Evolutionary conservation across 1,140 invertebrate species (phyloP).

Genomic region (Aplysia californica): DNA sequence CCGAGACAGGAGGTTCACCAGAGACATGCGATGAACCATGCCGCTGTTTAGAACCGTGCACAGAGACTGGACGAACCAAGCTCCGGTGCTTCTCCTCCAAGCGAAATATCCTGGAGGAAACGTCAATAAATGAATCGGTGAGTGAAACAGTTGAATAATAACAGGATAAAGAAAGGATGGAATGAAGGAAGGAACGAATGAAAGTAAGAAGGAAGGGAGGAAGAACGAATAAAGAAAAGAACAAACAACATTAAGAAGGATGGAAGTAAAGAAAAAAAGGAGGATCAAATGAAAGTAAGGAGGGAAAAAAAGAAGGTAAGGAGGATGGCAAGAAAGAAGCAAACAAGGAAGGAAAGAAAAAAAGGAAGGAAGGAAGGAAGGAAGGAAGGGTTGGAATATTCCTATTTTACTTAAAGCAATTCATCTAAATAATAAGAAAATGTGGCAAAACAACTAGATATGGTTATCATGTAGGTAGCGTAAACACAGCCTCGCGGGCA

Average conservation of each 20-base stretch:
- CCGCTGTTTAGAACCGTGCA: conserved; percentile 78
- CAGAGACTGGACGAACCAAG: conserved; percentile 96
- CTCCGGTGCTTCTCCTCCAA: conserved; percentile 92
- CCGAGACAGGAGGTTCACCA: conserved; percentile 84
- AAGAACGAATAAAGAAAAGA: not conserved
- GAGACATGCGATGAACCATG: conserved; percentile 75
- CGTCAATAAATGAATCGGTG: too few species aligned
- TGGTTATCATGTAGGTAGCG: not conserved
- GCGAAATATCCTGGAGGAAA: conserved; percentile 83
- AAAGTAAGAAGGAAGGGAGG: too few species aligned
- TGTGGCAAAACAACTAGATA: not conserved
- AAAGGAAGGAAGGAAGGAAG: not conserved
- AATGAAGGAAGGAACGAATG: too few species aligned
- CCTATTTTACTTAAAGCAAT: not conserved
- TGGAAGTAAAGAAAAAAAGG: conserved; percentile 83
- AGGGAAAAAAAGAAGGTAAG: too few species aligned
- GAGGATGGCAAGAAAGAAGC: too few species aligned
- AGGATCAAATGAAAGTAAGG: too few species aligned
- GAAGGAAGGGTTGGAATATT: not conserved
- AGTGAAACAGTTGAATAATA: too few species aligned
- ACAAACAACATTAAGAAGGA: conserved; percentile 86
- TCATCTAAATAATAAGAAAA: not conserved
- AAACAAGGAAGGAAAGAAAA: not conserved
- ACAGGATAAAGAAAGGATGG: too few species aligned
- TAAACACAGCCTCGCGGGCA: too few species aligned